Base-by-base conservation (phyloP, 64 coral and sea anemone genomes). In the Montipora foliosa region DNA sequence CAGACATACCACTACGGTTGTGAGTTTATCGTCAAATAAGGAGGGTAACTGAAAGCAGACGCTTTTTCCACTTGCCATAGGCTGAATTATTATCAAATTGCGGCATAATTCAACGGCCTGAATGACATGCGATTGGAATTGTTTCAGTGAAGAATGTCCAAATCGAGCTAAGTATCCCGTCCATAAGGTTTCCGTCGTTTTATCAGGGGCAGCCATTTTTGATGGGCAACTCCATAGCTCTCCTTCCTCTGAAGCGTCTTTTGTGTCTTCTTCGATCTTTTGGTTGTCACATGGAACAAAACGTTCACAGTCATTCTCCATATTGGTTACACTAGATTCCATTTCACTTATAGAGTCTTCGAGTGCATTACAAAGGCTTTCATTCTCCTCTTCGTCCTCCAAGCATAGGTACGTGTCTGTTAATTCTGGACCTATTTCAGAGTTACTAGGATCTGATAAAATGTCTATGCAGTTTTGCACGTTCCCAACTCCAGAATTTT, bases 41-140 rank as follows among this genome's bases (percentile, higher is more conserved):
- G 90, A 67, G 11, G 77, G 86, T 72, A 96, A 21, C 70, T 96
- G 85, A 84, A 76, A 92, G 61, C 83, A 88, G 1, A 92, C 7
- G 29, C 74, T 88, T 47, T 95, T 88, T 29, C 89, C 83, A 76
- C 76, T 92, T 75, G 83, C 84, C 7, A 77, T 95, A 6, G 17
- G 51, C 71, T 91, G 90, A 15, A 91, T 75, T 1, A 95, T 90
- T 8, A 75, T 75, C 20, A 13, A 45, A 75, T 24, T 1, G 10
- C 21, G 25, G 24, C 73, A 45, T 44, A 11, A 7, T 13, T 37
- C 25, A 45, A 24, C 73, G 4, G 24, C 73, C 24, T 37, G 73
- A 44, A 75, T 75, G 24, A 37, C 73, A 75, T 44, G 9, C 24
- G 24, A 5, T 8, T 75, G 17, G 19, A n/a, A 72, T 17, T 69